Evolutionary conservation across 2,113 vertebrate genomes (phyloP), one percentile per base, ranked within the genome.

Genomic region (Oryzias melastigma): DNA sequence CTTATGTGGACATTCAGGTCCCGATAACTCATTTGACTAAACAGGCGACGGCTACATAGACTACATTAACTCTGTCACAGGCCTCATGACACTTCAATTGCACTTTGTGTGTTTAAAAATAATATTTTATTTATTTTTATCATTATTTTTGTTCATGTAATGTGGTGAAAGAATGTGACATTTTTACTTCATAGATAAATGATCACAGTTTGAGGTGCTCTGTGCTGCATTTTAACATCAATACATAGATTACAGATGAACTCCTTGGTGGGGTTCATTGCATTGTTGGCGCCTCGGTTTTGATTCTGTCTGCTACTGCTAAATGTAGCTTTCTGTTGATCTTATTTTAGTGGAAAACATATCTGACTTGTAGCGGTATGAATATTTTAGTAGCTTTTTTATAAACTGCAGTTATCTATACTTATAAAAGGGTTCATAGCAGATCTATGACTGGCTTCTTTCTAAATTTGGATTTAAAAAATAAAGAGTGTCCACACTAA

Each of bases 91-190:
- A 62, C 16, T 44, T 14, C 66, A 58, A 70, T 80, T 83, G 90
- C 90, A 91, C 90, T 90, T 88, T 70, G 81, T 88, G 78, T 88
- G 89, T 72, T 86, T 83, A 90, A 47, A 54, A 88, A 81, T 18
- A 62, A 81, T 18, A 62, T 16, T 53, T 58, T 53, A 20, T 55
- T 46, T 24, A 43, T 56, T 20, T 47, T 10, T 19, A 3, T 44
- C 5, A 65, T 85, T 64, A 22, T 82, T 80, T 87, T 81, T 77
- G 61, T 83, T 81, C 8, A 79, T 10, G 83, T 86, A 72, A 77
- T 65, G 67, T 66, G 71, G 66, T 81, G 54, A 48, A 74, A 49
- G 24, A 78, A 48, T 52, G 65, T 61, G 67, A 58, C 62, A 48
- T 52, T 70, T 47, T 74, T 71, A n/a, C 48, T 63, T 52, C 67